Percentiles rank a stretch among this genome's conserved stretches.
phyloP scores from a whole-genome alignment of 2,113 vertebrate genomes.

The Narcine bancroftii region DNA sequence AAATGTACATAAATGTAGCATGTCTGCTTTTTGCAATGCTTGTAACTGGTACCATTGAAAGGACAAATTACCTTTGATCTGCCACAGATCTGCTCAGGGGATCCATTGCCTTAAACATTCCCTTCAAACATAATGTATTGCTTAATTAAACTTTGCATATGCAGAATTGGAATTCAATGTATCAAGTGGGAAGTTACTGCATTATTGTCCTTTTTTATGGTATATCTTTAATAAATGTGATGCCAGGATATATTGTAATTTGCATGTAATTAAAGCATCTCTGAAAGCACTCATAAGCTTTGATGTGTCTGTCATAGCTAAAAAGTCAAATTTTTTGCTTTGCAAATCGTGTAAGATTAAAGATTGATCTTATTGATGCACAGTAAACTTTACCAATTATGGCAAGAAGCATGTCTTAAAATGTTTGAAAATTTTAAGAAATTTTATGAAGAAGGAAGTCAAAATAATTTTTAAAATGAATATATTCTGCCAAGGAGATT shows the following conservation, averaged over 20 bases:
- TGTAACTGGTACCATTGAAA: slow-evolving; percentile 64
- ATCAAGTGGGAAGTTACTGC: slow-evolving; percentile 76
- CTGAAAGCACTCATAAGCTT: slow-evolving; percentile 67
- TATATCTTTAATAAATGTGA: slow-evolving; percentile 73
- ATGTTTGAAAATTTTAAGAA: slow-evolving; percentile 98
- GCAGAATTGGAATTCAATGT: slow-evolving; percentile 88
- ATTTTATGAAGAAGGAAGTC: slow-evolving; percentile 90
- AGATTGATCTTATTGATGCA: slow-evolving; percentile 66
- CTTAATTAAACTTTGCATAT: slow-evolving; percentile 98
- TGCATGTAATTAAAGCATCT: slow-evolving; percentile 70
- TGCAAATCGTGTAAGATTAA: slow-evolving; percentile 69
- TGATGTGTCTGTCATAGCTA: slow-evolving; percentile 69
- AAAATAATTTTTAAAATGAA: slow-evolving; percentile 90
- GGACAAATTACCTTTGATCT: slow-evolving; percentile 79
- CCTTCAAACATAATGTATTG: slow-evolving; percentile 98
- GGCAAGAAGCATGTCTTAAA: slow-evolving; percentile 85
- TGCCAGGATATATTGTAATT: slow-evolving; percentile 60
- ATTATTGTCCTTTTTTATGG: slow-evolving; percentile 70
- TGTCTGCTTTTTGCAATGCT: slow-evolving; percentile 60
- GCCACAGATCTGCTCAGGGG: slow-evolving; percentile 72
- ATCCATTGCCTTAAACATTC: slow-evolving; percentile 90
- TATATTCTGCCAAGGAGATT: slow-evolving; percentile 90
- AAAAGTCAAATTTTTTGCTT: slow-evolving; percentile 59
- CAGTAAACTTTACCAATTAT: slow-evolving; percentile 85
- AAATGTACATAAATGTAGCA: slow-evolving; percentile 56